Base-by-base conservation (phyloP, 2,797 vertebrate species). In the Sebastiscus albofasciatus region DNA sequence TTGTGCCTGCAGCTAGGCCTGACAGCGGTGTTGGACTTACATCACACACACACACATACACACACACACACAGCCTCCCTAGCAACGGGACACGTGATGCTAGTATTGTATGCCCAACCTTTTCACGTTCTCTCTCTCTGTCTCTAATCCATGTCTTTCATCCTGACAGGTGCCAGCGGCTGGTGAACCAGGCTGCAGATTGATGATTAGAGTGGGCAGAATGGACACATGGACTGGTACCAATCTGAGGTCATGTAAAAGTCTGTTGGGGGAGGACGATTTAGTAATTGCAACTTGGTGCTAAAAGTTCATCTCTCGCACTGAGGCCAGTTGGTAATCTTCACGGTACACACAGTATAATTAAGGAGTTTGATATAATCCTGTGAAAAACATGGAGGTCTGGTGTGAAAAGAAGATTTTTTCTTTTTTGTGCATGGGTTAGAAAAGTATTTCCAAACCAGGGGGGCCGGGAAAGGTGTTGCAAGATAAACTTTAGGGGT, bases 121-220 rank as follows among this genome's bases (percentile, higher is more conserved):
- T 93, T 91, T 90, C 86, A 84, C 87, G 34, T 86, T 92, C 82
- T 86, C 90, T 81, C 79, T 90, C 84, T 49, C 20, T 87, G 77
- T 89, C 91, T 90, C 90, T 94, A 92, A 94, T 94, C 91, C 91
- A 81, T 82, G 92, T 93, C 92, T 93, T 91, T 93, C 90, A 93
- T 93, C 92, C 88, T 92, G 93, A 93, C 93, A 94, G 92, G 92
- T 92, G 92, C 93, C 91, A 90, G 91, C 85, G 87, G 88, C 90
- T 90, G 90, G 85, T 91, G 90, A 90, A 88, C 85, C 84, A 76
- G 87, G 83, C 92, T 88, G 90, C 86, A 82, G 89, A 92, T 90
- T 93, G 89, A 92, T 91, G 92, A 94, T 92, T 90, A 88, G 80
- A 92, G 86, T 76, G 83, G 89, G 89, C 91, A 90, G 87, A 90